phyloP scores from a whole-genome alignment of 2,113 vertebrate genomes.

The Ceuthmochares aereus region DNA sequence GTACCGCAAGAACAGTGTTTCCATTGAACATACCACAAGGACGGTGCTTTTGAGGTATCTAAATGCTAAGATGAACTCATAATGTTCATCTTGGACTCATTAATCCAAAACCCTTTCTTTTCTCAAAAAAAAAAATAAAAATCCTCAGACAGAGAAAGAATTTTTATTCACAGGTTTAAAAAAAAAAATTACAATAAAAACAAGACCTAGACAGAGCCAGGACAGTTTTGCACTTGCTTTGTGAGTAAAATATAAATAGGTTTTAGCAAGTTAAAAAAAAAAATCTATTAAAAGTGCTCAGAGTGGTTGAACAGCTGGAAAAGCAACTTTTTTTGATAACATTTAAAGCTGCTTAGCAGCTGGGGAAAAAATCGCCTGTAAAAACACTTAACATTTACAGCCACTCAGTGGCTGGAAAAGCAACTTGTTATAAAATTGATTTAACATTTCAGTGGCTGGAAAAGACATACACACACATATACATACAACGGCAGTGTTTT shows the following conservation, averaged over 20 bases:
- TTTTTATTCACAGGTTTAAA: slow-evolving; percentile 76
- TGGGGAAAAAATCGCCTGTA: slow-evolving; percentile 79
- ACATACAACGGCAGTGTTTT: slow-evolving; percentile 56
- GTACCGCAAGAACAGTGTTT: slow-evolving; percentile 80
- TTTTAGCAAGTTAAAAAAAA: slow-evolving; percentile 74
- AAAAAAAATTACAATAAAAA: slow-evolving; percentile 74
- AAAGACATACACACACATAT: slow-evolving; percentile 74
- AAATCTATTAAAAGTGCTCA: slow-evolving; percentile 76
- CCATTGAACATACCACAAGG: slow-evolving; percentile 76
- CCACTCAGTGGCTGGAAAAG: slow-evolving; percentile 82
- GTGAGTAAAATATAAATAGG: slow-evolving; percentile 82
- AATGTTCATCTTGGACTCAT: slow-evolving; percentile 81
- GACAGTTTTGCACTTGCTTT: slow-evolving; percentile 81
- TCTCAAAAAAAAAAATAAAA: slow-evolving; percentile 23
- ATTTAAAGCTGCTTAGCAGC: slow-evolving; percentile 79
- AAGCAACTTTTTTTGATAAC: slow-evolving; percentile 68
- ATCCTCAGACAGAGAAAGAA: slow-evolving; percentile 68
- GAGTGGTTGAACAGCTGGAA: slow-evolving; percentile 79
- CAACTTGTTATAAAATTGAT: slow-evolving; percentile 83
- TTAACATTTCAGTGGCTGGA: slow-evolving; percentile 80
- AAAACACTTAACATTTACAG: slow-evolving; percentile 85
- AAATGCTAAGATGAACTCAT: slow-evolving; percentile 76
- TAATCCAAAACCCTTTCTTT: slow-evolving; percentile 68
- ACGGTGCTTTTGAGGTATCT: slow-evolving; percentile 79
- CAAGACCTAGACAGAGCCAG: slow-evolving; percentile 74